A percentile compares a stretch with the other conserved stretches of the same genome.
Evolutionary conservation across 1,140 invertebrate genomes (phyloP).

Genomic region (Apolygus lucorum): DNA sequence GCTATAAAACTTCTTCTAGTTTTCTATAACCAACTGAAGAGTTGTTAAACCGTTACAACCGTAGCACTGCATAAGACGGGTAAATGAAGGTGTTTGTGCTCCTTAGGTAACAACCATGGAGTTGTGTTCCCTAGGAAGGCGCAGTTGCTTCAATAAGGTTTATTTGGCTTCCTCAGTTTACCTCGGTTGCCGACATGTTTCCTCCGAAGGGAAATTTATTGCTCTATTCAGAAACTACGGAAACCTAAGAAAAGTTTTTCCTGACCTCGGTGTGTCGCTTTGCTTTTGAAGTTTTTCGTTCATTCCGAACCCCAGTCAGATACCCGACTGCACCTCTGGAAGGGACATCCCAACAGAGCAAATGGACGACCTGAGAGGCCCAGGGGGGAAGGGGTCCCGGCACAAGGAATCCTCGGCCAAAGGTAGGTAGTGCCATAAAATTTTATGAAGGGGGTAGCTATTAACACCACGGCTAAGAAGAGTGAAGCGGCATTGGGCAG

Average conservation of each 20-base stretch:
- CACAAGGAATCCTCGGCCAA: too few species aligned
- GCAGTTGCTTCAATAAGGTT: too few species aligned
- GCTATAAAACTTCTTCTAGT: too few species aligned
- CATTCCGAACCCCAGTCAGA: background rate
- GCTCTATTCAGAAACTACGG: background rate
- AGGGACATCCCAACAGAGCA: background rate
- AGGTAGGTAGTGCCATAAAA: conserved; percentile 14
- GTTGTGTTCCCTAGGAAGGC: too few species aligned
- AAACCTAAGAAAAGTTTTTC: background rate
- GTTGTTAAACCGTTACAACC: too few species aligned
- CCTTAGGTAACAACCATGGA: too few species aligned
- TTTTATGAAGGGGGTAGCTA: conserved; percentile 10
- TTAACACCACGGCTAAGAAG: conserved; percentile 5
- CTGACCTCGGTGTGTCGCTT: background rate
- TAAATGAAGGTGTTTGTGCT: too few species aligned
- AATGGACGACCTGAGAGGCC: background rate
- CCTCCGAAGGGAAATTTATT: background rate
- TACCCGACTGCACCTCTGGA: too few species aligned
- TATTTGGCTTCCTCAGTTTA: too few species aligned
- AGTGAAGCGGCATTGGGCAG: background rate
- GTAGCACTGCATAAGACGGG: too few species aligned
- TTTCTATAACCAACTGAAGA: too few species aligned
- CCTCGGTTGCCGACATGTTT: background rate
- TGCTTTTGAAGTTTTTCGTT: background rate
- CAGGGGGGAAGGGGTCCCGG: background rate